Evolutionary conservation across 2,888 invertebrate species (phyloP).

Genomic region (Dryobotodes eremita): DNA sequence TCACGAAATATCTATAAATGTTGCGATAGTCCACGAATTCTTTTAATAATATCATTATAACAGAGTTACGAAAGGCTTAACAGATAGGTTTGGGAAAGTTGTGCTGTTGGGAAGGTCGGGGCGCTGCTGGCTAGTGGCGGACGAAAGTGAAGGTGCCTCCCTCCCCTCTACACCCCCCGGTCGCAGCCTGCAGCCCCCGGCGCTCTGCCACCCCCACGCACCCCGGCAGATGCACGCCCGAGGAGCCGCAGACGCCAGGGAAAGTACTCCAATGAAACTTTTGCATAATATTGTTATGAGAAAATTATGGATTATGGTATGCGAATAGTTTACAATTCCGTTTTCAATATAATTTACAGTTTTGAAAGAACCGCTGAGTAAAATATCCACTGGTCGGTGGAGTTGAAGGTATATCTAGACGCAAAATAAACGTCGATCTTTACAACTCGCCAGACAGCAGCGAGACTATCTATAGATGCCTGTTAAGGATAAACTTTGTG

Average conservation of each 20-base stretch:
- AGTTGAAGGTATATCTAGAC: not conserved
- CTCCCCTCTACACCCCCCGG: slow-evolving; percentile 54
- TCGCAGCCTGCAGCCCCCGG: slow-evolving; percentile 38
- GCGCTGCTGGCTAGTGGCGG: slow-evolving; percentile 68
- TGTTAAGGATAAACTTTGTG: slow-evolving; percentile 28
- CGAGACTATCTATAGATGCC: not conserved
- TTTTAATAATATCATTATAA: slow-evolving; percentile 65
- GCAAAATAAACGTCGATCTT: slow-evolving; percentile 14
- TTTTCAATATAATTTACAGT: slow-evolving; percentile 8
- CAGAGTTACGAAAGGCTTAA: slow-evolving; percentile 68
- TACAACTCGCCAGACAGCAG: slow-evolving; percentile 13
- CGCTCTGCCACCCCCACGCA: slow-evolving; percentile 60
- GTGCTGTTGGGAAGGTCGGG: slow-evolving; percentile 76
- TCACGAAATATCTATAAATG: slow-evolving; percentile 48
- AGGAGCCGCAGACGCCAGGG: slow-evolving; percentile 81
- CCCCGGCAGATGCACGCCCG: slow-evolving; percentile 65
- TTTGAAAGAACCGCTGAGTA: not conserved
- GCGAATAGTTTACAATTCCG: slow-evolving; percentile 48
- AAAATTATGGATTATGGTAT: slow-evolving; percentile 47
- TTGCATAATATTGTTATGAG: slow-evolving; percentile 61
- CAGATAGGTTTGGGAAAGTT: slow-evolving; percentile 78
- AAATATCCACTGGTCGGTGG: not conserved
- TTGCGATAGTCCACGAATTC: slow-evolving; percentile 53
- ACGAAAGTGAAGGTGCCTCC: slow-evolving; percentile 83
- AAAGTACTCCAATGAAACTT: slow-evolving; percentile 74